Evolutionary conservation across 2,797 vertebrate species (phyloP), one percentile per base, ranked within the genome.

Genomic region (Leucoraja ocellata): DNA sequence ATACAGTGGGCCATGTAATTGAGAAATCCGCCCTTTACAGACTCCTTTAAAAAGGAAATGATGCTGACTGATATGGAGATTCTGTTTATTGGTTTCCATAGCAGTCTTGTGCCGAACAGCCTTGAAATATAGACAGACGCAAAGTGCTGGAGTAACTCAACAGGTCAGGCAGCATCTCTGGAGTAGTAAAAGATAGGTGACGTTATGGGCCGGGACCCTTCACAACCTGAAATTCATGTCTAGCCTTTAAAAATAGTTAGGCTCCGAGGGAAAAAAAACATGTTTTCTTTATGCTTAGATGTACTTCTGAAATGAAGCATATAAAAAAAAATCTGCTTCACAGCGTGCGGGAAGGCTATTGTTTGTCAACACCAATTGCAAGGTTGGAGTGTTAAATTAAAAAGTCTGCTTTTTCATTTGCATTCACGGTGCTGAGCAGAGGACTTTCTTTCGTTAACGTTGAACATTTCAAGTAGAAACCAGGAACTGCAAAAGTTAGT

Each of bases 1-100:
- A 76, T 74, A 6, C 23, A 23, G 23, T 92, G 90, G 76, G 73
- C 63, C 71, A 76, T 25, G 36, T 92, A 13, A 92, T 58, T 74
- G 90, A 58, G 25, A 25, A 92, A 76, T 73, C 68, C 73, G 68
- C 65, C 61, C 63, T 39, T 68, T 16, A 23, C 71, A 74, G 25
- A 25, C 25, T 74, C 4, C 90, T 91, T 92, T 91, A 9, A 92
- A 92, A 92, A 74, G 36, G 46, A 92, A 54, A 92, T 92, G 7
- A 76, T 76, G 68, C 73, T 39, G n/a, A 65, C 61, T 36, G 63
- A 21, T 68, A 65, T 65, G 28, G 84, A 36, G 16, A 32, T 76
- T 92, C 68, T 92, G 71, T 92, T 74, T 76, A 36, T 28, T 21
- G 10, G 90, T 92, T 92, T 92, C 90, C 90, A 92, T 92, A 92